Evolutionary conservation across 2,113 vertebrate genomes (phyloP).

Genomic region (Festucalex cinctus): DNA sequence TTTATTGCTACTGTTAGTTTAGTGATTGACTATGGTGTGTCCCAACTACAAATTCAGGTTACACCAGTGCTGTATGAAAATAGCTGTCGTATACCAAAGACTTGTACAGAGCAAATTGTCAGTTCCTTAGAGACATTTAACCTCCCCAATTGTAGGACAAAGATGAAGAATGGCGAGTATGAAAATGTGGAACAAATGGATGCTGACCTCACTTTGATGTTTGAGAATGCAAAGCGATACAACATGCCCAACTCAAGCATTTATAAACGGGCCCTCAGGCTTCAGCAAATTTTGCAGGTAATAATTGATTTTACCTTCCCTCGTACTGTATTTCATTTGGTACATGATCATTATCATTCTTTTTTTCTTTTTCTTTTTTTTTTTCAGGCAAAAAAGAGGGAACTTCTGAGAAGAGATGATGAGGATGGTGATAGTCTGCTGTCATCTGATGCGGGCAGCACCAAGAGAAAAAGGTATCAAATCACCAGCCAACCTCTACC

Average conservation of each 20-base stretch:
- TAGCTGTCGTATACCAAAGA: too few relatives aligned
- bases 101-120: too few relatives aligned
- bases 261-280: constrained; percentile 91
- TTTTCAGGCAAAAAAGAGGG: constrained; percentile 86
- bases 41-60: too few relatives aligned
- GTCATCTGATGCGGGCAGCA: constrained; percentile 88
- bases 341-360: background rate
- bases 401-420: constrained; percentile 87
- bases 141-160: constrained; percentile 74
- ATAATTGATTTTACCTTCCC: background rate
- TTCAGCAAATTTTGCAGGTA: constrained; percentile 97
- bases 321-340: background rate
- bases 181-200: constrained; percentile 92
- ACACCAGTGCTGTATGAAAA: too few relatives aligned
- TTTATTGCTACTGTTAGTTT: too few relatives aligned
- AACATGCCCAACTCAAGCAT: constrained; percentile 96
- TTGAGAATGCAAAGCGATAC: constrained; percentile 98
- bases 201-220: constrained; percentile 88
- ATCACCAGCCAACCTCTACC: background rate
- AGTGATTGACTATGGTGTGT: too few relatives aligned
- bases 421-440: constrained; percentile 94
- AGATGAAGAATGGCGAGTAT: constrained; percentile 92
- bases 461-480: constrained; percentile 88
- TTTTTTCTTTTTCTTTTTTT: constrained; percentile 22
- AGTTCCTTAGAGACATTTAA: background rate